A percentile compares a stretch with the other conserved stretches of the same genome.
phyloP scores from a whole-genome alignment of 2,888 invertebrate genomes.

The Carpatolechia fugitivella region DNA sequence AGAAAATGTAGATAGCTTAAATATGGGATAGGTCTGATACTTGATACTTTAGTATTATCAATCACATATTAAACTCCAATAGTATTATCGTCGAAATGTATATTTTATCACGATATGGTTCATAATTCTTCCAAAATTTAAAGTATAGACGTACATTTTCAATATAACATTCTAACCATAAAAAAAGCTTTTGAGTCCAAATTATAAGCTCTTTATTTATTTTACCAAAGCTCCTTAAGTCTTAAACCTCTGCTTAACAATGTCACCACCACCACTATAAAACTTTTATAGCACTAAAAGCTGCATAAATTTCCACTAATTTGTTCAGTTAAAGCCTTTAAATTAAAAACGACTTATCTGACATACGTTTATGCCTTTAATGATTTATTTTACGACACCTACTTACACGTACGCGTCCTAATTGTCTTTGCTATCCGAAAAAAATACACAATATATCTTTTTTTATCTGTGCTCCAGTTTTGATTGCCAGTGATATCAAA shows the following conservation, averaged over 20 bases:
- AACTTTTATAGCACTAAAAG: slow-evolving; percentile 15
- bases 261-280: neutral
- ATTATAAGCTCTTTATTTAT: slow-evolving; percentile 1
- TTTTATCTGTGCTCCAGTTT: slow-evolving; percentile 32
- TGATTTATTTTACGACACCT: slow-evolving; percentile 34
- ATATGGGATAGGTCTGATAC: too few relatives aligned
- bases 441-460: slow-evolving; percentile 10
- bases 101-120: too few relatives aligned
- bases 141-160: too few relatives aligned
- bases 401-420: slow-evolving; percentile 21
- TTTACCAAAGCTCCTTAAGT: slow-evolving; percentile 1
- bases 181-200: neutral
- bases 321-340: slow-evolving; percentile 14
- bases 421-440: slow-evolving; percentile 28
- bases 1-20: too few relatives aligned
- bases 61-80: too few relatives aligned
- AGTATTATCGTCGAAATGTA: too few relatives aligned
- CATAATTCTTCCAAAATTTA: too few relatives aligned
- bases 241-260: neutral
- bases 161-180: neutral
- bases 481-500: slow-evolving; percentile 32
- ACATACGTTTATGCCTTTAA: slow-evolving; percentile 27
- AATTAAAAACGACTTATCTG: slow-evolving; percentile 18
- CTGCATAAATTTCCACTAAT: slow-evolving; percentile 18
- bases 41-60: too few relatives aligned